Evolutionary conservation across 2,888 invertebrate species (phyloP).

Genomic region (Meiosimyza platycephala): DNA sequence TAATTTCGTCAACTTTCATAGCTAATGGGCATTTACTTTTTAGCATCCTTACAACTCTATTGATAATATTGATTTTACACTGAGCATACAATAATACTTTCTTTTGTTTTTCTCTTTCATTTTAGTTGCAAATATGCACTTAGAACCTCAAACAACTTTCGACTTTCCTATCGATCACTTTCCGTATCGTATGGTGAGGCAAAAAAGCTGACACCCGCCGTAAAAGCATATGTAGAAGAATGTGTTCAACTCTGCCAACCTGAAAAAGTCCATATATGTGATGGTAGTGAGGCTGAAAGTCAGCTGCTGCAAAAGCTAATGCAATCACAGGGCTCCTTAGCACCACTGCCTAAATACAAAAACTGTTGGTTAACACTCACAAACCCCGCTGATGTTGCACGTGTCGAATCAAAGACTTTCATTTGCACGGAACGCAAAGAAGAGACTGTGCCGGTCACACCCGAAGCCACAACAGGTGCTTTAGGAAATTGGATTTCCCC

Average conservation of each 20-base stretch:
- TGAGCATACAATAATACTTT: background rate
- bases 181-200: slow-evolving; percentile 67
- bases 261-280: slow-evolving; percentile 89
- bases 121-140: slow-evolving; percentile 36
- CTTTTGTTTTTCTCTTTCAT: slow-evolving; percentile 32
- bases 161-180: slow-evolving; percentile 48
- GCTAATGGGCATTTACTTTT: too few relatives aligned
- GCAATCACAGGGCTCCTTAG: slow-evolving; percentile 82
- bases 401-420: slow-evolving; percentile 96
- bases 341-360: slow-evolving; percentile 85
- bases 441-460: slow-evolving; percentile 84
- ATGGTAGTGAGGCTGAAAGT: slow-evolving; percentile 89
- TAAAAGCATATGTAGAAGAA: slow-evolving; percentile 79
- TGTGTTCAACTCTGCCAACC: slow-evolving; percentile 86
- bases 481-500: slow-evolving; percentile 95
- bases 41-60: too few relatives aligned
- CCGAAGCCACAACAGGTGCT: slow-evolving; percentile 82
- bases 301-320: slow-evolving; percentile 78
- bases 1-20: too few relatives aligned
- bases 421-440: slow-evolving; percentile 86
- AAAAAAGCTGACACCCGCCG: slow-evolving; percentile 67
- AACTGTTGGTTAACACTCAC: slow-evolving; percentile 96
- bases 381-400: slow-evolving; percentile 96
- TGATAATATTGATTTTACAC: too few relatives aligned
- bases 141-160: slow-evolving; percentile 45